phyloP scores from a whole-genome alignment of 37 sponge, comb jelly and placozoan genomes.

The Geodia barretti region DNA sequence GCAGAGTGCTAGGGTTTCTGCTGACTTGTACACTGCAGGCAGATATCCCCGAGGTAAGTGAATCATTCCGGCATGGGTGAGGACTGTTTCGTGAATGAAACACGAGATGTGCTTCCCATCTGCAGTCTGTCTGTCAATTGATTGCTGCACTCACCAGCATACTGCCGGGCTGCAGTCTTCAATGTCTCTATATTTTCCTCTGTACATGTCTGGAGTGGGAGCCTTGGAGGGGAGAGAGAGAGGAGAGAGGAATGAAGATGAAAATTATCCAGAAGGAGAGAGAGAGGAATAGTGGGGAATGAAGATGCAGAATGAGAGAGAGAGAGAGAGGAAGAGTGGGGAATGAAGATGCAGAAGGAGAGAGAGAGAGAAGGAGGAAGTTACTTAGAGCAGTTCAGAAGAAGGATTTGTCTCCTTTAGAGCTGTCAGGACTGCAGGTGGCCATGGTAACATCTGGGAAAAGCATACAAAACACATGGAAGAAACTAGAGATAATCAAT shows the following conservation, averaged over 20 bases:
- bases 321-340: not conserved
- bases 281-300: not conserved
- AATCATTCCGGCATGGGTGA: conserved; percentile 71
- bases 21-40: conserved; percentile 60
- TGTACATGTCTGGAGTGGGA: conserved; percentile 62
- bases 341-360: not conserved
- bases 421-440: too few species aligned
- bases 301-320: not conserved
- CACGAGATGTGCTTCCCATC: too few species aligned
- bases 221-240: too few species aligned
- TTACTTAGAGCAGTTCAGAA: not conserved
- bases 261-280: too few species aligned
- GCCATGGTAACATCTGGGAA: conserved; percentile 82
- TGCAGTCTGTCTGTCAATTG: conserved; percentile 13
- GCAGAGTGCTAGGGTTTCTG: not conserved
- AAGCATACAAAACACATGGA: not conserved
- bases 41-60: conserved; percentile 67
- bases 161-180: conserved; percentile 67
- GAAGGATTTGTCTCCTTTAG: too few species aligned
- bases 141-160: conserved; percentile 49
- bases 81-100: conserved; percentile 79
- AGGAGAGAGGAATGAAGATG: too few species aligned
- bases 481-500: not conserved
- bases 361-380: not conserved
- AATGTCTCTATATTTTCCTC: conserved; percentile 54